These are phyloP conservation scores for Rachycentron canadum DNA, from an alignment of 2,797 vertebrate species.

Conservation along the genomic window DNA sequence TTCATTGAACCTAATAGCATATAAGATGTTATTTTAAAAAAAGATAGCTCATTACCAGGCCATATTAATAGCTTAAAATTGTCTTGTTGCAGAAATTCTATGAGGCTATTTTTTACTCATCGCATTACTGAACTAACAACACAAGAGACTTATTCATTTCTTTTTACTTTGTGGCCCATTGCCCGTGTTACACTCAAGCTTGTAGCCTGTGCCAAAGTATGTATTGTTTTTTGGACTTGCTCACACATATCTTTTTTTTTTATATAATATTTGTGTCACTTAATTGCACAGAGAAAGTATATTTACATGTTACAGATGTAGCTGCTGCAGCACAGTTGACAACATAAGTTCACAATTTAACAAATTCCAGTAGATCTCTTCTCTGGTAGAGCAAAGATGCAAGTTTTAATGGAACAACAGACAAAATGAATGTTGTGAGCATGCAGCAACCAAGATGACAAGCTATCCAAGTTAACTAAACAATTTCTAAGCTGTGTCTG, in stretches of 20 bases:
- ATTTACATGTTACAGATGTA: not conserved
- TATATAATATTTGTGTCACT: not conserved
- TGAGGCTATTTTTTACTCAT: conserved; percentile 46
- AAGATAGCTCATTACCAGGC: conserved; percentile 52
- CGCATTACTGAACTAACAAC: conserved; percentile 59
- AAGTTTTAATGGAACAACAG: not conserved
- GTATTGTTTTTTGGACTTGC: conserved; percentile 8
- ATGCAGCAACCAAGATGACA: not conserved
- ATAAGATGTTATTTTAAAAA: conserved; percentile 58
- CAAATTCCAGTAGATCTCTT: not conserved
- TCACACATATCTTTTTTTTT: not conserved
- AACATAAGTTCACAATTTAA: not conserved
- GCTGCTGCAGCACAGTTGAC: not conserved
- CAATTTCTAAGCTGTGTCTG: not conserved
- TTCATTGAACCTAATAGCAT: conserved; percentile 50
- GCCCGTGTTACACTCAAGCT: conserved; percentile 31
- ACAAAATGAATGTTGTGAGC: conserved; percentile 1
- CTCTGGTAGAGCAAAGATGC: not conserved
- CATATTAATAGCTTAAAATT: conserved; percentile 59
- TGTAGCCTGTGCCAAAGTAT: conserved; percentile 17
- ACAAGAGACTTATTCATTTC: conserved; percentile 50
- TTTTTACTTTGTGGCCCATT: conserved; percentile 39
- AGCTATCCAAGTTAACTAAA: not conserved
- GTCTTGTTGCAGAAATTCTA: conserved; percentile 41
- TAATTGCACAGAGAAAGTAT: not conserved